Percentiles rank a stretch among this genome's conserved stretches.
Conservation (phyloP, 2,113 vertebrate genomes). For the Carettochelys insculpta region DNA sequence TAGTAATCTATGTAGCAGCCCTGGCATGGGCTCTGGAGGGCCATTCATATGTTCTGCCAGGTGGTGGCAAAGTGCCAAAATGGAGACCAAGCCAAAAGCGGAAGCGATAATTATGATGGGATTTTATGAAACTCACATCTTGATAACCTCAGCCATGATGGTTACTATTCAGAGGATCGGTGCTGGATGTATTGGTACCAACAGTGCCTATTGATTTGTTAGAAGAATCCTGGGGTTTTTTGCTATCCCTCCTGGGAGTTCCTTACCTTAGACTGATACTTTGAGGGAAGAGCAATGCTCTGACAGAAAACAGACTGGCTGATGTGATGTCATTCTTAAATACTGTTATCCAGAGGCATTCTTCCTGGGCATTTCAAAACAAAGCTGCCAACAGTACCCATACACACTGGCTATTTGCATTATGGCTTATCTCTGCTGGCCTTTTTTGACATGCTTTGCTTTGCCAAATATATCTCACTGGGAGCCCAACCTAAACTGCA, state of each 20-base stretch:
- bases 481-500: conserved; percentile 32
- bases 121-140: conserved; percentile 29
- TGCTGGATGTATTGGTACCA: neutral
- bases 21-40: conserved; percentile 11
- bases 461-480: conserved; percentile 68
- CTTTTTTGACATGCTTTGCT: conserved; percentile 32
- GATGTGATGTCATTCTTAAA: neutral
- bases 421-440: conserved; percentile 21
- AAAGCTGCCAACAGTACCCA: conserved; percentile 1
- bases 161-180: neutral
- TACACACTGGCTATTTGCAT: conserved; percentile 31
- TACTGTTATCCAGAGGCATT: conserved; percentile 1
- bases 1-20: neutral
- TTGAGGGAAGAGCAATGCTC: neutral
- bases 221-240: neutral
- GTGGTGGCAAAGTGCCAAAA: conserved; percentile 39
- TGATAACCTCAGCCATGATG: neutral
- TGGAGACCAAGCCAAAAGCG: neutral
- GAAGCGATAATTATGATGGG: conserved; percentile 31
- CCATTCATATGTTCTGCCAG: conserved; percentile 28
- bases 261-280: neutral
- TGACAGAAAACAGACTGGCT: neutral
- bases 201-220: neutral
- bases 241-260: neutral
- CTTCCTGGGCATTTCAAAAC: neutral